A percentile compares a stretch with the other conserved stretches of the same genome.
phyloP scores from a whole-genome alignment of 2,888 invertebrate species.

The Rugalucina vietnamica region DNA sequence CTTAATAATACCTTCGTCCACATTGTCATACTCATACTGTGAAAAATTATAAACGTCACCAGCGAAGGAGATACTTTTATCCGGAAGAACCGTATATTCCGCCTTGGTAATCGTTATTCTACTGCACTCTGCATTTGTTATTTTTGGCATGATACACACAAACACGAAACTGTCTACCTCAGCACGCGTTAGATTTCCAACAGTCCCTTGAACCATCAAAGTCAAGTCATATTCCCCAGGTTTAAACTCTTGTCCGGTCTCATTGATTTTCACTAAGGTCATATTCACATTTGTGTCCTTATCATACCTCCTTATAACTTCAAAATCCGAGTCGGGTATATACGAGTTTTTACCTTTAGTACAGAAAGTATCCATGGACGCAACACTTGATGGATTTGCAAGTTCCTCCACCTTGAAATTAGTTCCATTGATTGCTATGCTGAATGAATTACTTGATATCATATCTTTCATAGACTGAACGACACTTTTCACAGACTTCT shows the following conservation, averaged over 20 bases:
- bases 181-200: slow-evolving; percentile 62
- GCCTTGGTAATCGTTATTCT: slow-evolving; percentile 59
- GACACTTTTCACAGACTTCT: slow-evolving; percentile 61
- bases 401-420: slow-evolving; percentile 63
- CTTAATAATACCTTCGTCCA: slow-evolving; percentile 52
- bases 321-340: slow-evolving; percentile 46
- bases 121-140: slow-evolving; percentile 67
- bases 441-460: slow-evolving; percentile 64
- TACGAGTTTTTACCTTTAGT: slow-evolving; percentile 44
- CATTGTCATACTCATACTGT: slow-evolving; percentile 68
- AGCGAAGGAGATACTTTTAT: slow-evolving; percentile 68
- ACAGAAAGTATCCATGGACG: slow-evolving; percentile 60
- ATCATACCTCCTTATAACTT: slow-evolving; percentile 28
- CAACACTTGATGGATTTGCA: slow-evolving; percentile 41
- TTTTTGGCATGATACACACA: slow-evolving; percentile 74
- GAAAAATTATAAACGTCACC: slow-evolving; percentile 64
- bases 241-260: slow-evolving; percentile 58
- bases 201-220: slow-evolving; percentile 65
- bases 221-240: slow-evolving; percentile 74
- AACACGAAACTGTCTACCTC: slow-evolving; percentile 66
- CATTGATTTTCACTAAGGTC: slow-evolving; percentile 65
- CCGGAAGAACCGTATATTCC: slow-evolving; percentile 65
- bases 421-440: slow-evolving; percentile 73
- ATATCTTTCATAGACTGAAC: slow-evolving; percentile 66
- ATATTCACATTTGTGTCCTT: slow-evolving; percentile 33